phyloP scores from a whole-genome alignment of 2,797 vertebrate genomes.

The Steatocranus sp. region DNA sequence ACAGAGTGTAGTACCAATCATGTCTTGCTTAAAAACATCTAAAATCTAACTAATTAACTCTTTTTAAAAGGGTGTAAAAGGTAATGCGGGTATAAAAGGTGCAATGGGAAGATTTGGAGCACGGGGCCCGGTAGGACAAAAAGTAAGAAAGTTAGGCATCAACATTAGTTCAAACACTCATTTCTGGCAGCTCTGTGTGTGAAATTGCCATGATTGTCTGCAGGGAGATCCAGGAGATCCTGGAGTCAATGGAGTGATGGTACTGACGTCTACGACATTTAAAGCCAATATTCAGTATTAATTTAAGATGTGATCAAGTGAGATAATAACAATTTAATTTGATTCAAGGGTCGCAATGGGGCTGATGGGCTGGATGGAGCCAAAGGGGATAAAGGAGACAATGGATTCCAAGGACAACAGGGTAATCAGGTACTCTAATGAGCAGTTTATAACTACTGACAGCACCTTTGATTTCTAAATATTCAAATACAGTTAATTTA shows the following conservation, averaged over 20 bases:
- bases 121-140: constrained; percentile 85
- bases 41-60: neutral
- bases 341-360: constrained; percentile 79
- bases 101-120: constrained; percentile 82
- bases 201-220: neutral
- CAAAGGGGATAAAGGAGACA: constrained; percentile 83
- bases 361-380: constrained; percentile 77
- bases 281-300: neutral
- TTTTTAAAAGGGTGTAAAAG: constrained; percentile 79
- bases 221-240: constrained; percentile 86
- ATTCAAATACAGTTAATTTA: neutral
- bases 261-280: constrained; percentile 21
- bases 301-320: neutral
- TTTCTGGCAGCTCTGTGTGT: neutral
- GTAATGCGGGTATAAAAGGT: constrained; percentile 84
- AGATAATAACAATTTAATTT: neutral
- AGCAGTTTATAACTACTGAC: neutral
- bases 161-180: neutral
- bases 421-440: constrained; percentile 70
- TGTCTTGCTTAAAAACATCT: neutral
- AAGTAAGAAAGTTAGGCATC: constrained; percentile 65
- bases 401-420: constrained; percentile 78
- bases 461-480: neutral
- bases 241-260: constrained; percentile 77
- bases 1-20: neutral